Evolutionary conservation across 2,888 invertebrate species (phyloP).

Genomic region (Cheilosia variabilis): DNA sequence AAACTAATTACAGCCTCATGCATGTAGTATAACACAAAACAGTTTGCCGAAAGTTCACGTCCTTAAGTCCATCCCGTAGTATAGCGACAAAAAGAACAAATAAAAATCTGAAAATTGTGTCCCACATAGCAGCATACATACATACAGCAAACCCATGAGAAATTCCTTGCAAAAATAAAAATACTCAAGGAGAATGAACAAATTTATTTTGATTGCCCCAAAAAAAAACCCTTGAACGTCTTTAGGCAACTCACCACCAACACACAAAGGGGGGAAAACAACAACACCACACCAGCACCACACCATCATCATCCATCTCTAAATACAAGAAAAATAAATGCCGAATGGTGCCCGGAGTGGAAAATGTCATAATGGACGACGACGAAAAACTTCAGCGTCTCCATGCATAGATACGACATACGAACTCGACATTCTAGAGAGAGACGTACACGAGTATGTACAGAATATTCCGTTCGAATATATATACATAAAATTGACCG

Average conservation of each 20-base stretch:
- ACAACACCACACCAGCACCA: slow-evolving; percentile 11
- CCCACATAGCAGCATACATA: slow-evolving; percentile 46
- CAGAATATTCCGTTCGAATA: not conserved
- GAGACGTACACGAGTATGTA: not conserved
- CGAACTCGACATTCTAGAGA: slow-evolving; percentile 8
- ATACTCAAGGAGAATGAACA: slow-evolving; percentile 61
- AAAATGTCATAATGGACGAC: slow-evolving; percentile 74
- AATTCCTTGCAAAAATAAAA: slow-evolving; percentile 18
- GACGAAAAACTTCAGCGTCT: slow-evolving; percentile 59
- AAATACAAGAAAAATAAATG: slow-evolving; percentile 38
- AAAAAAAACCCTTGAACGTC: slow-evolving; percentile 49
- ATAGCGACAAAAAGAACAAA: slow-evolving; percentile 22
- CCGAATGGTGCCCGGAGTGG: slow-evolving; percentile 61
- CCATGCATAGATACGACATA: slow-evolving; percentile 26
- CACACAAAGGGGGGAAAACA: slow-evolving; percentile 28
- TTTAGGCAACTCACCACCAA: slow-evolving; percentile 64
- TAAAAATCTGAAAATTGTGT: slow-evolving; percentile 56
- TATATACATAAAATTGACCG: slow-evolving; percentile 62
- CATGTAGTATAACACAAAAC: slow-evolving; percentile 24
- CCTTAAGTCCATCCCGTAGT: slow-evolving; percentile 33
- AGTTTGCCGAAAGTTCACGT: slow-evolving; percentile 27
- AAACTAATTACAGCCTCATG: slow-evolving; percentile 49
- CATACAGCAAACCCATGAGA: slow-evolving; percentile 19
- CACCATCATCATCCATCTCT: slow-evolving; percentile 44
- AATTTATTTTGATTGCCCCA: slow-evolving; percentile 54